A percentile compares a stretch with the other conserved stretches of the same genome.
These are phyloP conservation scores for Peromyscus leucopus DNA, from an alignment of 2,113 vertebrate genomes.

Conservation along the genomic window DNA sequence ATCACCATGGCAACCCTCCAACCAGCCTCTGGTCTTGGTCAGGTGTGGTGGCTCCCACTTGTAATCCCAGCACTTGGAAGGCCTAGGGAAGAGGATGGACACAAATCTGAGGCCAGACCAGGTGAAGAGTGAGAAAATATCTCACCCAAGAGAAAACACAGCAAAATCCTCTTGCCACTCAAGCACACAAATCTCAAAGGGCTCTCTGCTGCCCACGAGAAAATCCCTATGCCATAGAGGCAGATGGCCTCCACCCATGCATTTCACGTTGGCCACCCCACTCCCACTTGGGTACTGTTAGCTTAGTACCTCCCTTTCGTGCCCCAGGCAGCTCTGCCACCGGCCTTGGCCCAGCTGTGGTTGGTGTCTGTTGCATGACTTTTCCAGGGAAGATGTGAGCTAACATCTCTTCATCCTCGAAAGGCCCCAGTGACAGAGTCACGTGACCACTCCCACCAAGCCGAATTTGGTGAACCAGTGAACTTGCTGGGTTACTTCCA, in stretches of 20 bases:
- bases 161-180: neutral
- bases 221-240: neutral
- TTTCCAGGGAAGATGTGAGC: neutral
- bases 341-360: neutral
- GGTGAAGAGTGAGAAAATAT: neutral
- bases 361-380: fast-evolving
- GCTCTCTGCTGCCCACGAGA: neutral
- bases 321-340: neutral
- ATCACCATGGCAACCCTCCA: too few species aligned
- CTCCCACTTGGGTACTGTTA: fast-evolving
- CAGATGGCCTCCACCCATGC: neutral
- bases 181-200: neutral
- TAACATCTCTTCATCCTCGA: neutral
- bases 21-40: neutral
- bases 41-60: neutral
- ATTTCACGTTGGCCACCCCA: fast-evolving
- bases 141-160: neutral
- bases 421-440: neutral
- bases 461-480: neutral
- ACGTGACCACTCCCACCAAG: neutral
- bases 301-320: too few species aligned
- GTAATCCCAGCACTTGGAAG: neutral
- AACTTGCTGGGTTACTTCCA: neutral
- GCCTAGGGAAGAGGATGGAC: too few species aligned
- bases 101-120: neutral